phyloP scores from a whole-genome alignment of 2,113 vertebrate genomes.

The Oncorhynchus keta region DNA sequence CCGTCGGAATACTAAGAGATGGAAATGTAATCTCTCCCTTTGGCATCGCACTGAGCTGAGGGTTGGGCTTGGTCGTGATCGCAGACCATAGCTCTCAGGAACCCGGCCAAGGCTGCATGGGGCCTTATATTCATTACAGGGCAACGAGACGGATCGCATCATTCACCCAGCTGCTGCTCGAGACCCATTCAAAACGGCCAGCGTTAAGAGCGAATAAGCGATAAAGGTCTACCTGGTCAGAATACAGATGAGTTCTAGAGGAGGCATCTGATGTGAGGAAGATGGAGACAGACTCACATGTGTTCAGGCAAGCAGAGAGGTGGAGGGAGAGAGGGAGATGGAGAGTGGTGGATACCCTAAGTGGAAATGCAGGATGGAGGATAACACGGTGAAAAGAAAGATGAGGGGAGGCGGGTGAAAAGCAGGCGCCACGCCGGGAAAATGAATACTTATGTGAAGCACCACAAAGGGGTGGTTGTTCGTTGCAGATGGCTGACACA shows the following conservation, averaged over 20 bases:
- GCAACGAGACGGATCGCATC: background rate
- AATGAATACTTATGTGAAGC: slow-evolving; percentile 47
- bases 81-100: slow-evolving; percentile 8
- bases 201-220: slow-evolving; percentile 14
- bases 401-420: slow-evolving; percentile 26
- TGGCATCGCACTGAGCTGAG: background rate
- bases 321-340: background rate
- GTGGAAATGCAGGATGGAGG: slow-evolving; percentile 28
- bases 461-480: slow-evolving; percentile 36
- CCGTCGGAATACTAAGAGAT: slow-evolving; percentile 7
- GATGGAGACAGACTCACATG: background rate
- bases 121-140: slow-evolving; percentile 14
- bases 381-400: slow-evolving; percentile 53
- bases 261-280: slow-evolving; percentile 13
- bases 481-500: slow-evolving; percentile 53
- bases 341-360: background rate
- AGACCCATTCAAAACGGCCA: background rate
- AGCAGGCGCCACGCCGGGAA: background rate
- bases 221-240: background rate
- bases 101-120: background rate
- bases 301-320: background rate
- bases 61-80: background rate
- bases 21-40: slow-evolving; percentile 12
- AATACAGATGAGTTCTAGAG: slow-evolving; percentile 7
- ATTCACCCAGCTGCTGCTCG: background rate